These are phyloP conservation scores for Chrysochloris asiatica DNA, from an alignment of 2,113 vertebrate genomes.

Conservation along the genomic window DNA sequence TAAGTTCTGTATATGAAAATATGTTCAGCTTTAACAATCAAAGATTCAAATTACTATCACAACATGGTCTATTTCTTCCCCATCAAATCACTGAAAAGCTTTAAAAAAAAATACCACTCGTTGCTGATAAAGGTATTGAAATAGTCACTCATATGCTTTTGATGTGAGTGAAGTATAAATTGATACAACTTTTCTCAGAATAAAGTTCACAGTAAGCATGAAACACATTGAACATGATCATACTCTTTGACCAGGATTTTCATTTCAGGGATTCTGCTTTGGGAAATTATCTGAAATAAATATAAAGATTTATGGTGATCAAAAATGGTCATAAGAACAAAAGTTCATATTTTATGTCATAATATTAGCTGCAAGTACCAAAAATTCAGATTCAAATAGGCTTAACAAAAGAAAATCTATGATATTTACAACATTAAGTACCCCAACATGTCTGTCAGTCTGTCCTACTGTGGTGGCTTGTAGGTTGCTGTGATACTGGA, in stretches of 20 bases:
- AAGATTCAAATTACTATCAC: not conserved
- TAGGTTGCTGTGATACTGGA: no score
- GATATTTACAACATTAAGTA: no score
- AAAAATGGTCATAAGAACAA: not conserved
- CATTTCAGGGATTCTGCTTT: not conserved
- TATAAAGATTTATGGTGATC: conserved; percentile 17
- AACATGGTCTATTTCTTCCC: not conserved
- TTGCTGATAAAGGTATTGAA: not conserved
- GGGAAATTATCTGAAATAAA: not conserved
- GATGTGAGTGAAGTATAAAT: not conserved
- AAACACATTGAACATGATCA: not conserved
- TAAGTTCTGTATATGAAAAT: not conserved
- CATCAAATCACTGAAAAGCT: not conserved
- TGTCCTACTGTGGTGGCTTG: no score
- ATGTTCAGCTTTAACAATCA: not conserved
- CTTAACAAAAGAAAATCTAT: conserved; percentile 10
- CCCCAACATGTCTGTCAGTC: no score
- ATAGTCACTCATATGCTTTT: not conserved
- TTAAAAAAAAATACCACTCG: not conserved
- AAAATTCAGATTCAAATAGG: not conserved
- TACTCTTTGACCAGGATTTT: conserved; percentile 2
- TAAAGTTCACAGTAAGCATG: not conserved
- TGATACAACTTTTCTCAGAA: not conserved
- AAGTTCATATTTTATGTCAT: not conserved
- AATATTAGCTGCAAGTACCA: conserved; percentile 27